phyloP scores from a whole-genome alignment of 2,888 invertebrate species.

The Cordylochernes scorpioides region DNA sequence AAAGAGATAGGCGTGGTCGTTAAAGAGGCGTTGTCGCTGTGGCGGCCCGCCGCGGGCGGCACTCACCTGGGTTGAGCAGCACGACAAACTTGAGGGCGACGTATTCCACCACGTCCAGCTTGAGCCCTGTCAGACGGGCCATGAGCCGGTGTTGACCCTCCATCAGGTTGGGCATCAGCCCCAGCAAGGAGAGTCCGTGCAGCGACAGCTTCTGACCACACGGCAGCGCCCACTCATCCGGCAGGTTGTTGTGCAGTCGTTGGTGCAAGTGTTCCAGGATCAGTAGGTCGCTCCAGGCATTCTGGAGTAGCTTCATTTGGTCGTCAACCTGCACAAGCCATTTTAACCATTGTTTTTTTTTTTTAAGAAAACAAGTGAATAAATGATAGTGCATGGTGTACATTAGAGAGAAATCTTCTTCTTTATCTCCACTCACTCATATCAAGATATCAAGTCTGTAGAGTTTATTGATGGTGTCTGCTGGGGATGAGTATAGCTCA shows the following conservation, averaged over 20 bases:
- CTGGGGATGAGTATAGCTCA: too few species aligned
- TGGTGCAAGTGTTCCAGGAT: constrained; percentile 89
- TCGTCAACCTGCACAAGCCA: constrained; percentile 75
- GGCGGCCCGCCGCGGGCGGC: too few species aligned
- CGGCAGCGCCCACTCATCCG: constrained; percentile 72
- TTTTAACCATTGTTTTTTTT: too few species aligned
- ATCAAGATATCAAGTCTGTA: too few species aligned
- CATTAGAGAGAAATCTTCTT: too few species aligned
- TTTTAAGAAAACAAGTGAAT: too few species aligned
- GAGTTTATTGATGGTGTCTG: too few species aligned
- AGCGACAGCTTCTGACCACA: constrained; percentile 88
- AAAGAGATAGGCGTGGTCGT: too few species aligned
- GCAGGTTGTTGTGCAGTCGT: constrained; percentile 72
- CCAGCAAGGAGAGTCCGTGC: constrained; percentile 58
- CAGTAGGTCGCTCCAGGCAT: constrained; percentile 95
- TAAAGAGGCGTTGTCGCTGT: too few species aligned
- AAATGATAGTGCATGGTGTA: too few species aligned
- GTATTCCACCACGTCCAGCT: constrained; percentile 87
- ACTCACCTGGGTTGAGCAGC: constrained; percentile 88
- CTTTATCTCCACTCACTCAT: too few species aligned
- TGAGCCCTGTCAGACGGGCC: constrained; percentile 64
- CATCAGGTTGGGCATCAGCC: constrained; percentile 50
- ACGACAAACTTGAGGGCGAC: constrained; percentile 93
- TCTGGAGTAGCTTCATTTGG: constrained; percentile 91
- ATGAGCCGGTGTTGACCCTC: constrained; percentile 79